These are phyloP conservation scores for Cheilosia vernalis DNA, from an alignment of 2,888 invertebrate genomes.

Conservation along the genomic window DNA sequence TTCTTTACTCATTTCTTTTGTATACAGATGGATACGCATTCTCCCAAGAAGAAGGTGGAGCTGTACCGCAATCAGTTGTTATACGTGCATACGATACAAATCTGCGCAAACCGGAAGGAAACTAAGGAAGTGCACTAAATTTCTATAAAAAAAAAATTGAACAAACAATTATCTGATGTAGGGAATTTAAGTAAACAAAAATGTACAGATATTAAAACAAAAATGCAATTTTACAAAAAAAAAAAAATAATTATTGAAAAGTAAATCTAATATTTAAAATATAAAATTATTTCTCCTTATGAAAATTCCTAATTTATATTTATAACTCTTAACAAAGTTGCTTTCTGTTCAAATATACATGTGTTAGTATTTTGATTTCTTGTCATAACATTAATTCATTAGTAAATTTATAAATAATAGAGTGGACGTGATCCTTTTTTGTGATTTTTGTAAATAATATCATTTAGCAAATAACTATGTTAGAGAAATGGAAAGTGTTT, in stretches of 20 bases:
- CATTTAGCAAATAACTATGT: constrained; percentile 8
- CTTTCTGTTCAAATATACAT: constrained; percentile 10
- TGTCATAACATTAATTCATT: constrained; percentile 6
- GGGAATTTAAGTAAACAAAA: constrained; percentile 36
- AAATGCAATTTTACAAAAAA: constrained; percentile 46
- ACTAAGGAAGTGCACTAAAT: constrained; percentile 76
- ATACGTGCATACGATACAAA: constrained; percentile 98
- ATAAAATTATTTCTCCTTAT: constrained; percentile 14
- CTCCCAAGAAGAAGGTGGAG: constrained; percentile 99
- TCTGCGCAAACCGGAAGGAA: constrained; percentile 90
- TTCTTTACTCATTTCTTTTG: constrained; percentile 8
- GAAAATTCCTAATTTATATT: constrained; percentile 34
- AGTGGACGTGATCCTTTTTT: constrained; percentile 23
- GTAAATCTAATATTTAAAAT: constrained; percentile 23
- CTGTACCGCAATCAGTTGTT: constrained; percentile 96
- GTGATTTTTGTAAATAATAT: constrained; percentile 42
- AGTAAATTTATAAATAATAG: constrained; percentile 4
- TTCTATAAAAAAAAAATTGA: not conserved
- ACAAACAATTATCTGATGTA: constrained; percentile 32
- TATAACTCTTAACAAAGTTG: not conserved
- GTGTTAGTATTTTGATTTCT: not conserved
- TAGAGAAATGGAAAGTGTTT: not conserved
- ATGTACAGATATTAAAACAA: constrained; percentile 41
- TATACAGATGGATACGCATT: constrained; percentile 98
- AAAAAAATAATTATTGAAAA: constrained; percentile 4